phyloP scores from a whole-genome alignment of 2,797 vertebrate species.

The Sphaeramia orbicularis region DNA sequence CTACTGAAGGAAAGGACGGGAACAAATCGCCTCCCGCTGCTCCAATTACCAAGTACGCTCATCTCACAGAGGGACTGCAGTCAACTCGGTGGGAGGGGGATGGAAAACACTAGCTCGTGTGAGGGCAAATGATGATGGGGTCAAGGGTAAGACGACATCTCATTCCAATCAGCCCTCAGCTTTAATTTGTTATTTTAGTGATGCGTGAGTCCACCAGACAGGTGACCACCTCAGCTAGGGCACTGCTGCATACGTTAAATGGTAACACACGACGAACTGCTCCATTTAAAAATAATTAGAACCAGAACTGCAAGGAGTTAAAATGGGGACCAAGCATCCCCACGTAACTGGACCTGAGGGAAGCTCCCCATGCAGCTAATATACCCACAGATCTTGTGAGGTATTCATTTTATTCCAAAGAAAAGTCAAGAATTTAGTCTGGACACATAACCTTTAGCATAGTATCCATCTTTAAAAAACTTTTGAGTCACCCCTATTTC shows the following conservation, averaged over 20 bases:
- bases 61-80: slow-evolving; percentile 70
- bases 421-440: no score
- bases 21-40: slow-evolving; percentile 76
- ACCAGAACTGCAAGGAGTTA: no score
- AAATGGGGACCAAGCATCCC: no score
- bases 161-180: slow-evolving; percentile 65
- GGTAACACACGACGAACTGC: slow-evolving; percentile 23
- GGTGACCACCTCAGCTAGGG: slow-evolving; percentile 53
- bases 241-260: slow-evolving; percentile 59
- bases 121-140: slow-evolving; percentile 58
- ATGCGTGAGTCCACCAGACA: slow-evolving; percentile 58
- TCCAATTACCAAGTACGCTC: slow-evolving; percentile 74
- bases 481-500: no score
- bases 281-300: slow-evolving; percentile 11
- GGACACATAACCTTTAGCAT: no score
- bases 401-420: no score
- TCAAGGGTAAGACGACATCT: slow-evolving; percentile 73
- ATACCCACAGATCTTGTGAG: no score
- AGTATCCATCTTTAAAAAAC: no score
- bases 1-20: slow-evolving; percentile 65
- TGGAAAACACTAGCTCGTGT: slow-evolving; percentile 52
- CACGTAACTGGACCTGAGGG: no score
- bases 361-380: no score
- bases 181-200: slow-evolving; percentile 65
- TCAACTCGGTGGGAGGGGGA: slow-evolving; percentile 51